phyloP scores from a whole-genome alignment of 2,797 vertebrate species.

The Crax fasciolata region DNA sequence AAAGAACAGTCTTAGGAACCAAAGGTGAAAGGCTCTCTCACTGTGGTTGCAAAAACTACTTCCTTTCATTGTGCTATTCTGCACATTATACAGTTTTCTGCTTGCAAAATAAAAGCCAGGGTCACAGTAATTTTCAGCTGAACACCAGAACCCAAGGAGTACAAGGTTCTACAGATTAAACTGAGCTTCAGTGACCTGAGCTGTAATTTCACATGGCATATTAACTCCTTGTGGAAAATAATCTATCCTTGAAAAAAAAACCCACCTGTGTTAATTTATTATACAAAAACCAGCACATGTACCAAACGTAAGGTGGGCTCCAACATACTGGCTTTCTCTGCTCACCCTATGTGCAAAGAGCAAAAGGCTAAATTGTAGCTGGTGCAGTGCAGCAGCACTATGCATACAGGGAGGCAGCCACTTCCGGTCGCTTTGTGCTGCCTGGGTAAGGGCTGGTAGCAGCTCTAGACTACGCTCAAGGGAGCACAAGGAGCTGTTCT shows the following conservation, averaged over 20 bases:
- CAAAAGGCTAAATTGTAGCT: neutral
- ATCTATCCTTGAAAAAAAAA: neutral
- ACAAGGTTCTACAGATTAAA: conserved; percentile 55
- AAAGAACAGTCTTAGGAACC: conserved; percentile 51
- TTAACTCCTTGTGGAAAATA: conserved; percentile 52
- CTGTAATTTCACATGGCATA: conserved; percentile 61
- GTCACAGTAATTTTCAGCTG: conserved; percentile 62
- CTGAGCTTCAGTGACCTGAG: conserved; percentile 45
- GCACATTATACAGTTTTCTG: conserved; percentile 65
- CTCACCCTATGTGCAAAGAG: neutral
- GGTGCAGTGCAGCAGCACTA: neutral
- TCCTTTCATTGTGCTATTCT: conserved; percentile 72
- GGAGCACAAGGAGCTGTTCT: neutral
- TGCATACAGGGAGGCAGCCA: neutral
- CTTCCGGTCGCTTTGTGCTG: neutral
- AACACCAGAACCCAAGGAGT: conserved; percentile 61
- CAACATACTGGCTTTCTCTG: conserved; percentile 12
- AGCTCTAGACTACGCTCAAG: neutral
- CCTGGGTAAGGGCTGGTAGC: neutral
- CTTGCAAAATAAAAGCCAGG: conserved; percentile 72
- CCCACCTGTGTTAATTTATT: neutral
- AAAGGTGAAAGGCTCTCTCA: conserved; percentile 68
- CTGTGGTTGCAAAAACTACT: conserved; percentile 59
- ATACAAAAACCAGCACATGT: neutral
- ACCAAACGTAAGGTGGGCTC: conserved; percentile 5